Evolutionary conservation across 2,113 vertebrate genomes (phyloP), one percentile per base, ranked within the genome.

Genomic region (Anguilla rostrata): DNA sequence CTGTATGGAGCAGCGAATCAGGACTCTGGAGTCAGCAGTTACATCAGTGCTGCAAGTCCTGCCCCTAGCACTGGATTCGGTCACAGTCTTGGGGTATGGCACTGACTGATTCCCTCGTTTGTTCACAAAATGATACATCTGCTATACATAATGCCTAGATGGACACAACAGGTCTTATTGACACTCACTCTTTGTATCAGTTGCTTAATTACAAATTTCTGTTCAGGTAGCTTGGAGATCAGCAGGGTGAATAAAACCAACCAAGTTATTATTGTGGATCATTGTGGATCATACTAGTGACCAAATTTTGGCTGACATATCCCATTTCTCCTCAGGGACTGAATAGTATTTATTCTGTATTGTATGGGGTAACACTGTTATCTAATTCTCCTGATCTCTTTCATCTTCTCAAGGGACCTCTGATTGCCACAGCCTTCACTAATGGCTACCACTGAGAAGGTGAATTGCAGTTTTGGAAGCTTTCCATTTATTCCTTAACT

Each of bases 381-480:
- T 86, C 0, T 78, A 40, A 46, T 29, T 60, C 2, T 87, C 60
- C 22, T 91, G 0, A 39, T 43, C 16, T 85, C 88, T 85, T 90
- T 40, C 92, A 87, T 88, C 89, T 91, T 94, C 18, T 1, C 91
- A 99, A 34, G 98, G 98, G 98, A 87, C 98, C 98, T 89, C 97
- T 99, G 97, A 99, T 99, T 91, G 98, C 98, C 91, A 99, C 98
- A 91, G 98, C 98, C 92, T 99, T 99, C 93, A 99, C 98, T 93
- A 99, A 99, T 88, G 98, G 98, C 92, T 99, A 99, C 94, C 98
- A 99, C 96, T 99, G 96, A 99, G 91, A 89, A 20, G 1, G 90
- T 89, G 34, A 92, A 91, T 90, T 66, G 0, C 40, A 46, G 41
- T 20, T 83, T 39, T 20, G 29, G 2, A 16, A 34, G 63, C 41